phyloP scores from a whole-genome alignment of 2,797 vertebrate genomes.

The Enteromius trimaculatus region DNA sequence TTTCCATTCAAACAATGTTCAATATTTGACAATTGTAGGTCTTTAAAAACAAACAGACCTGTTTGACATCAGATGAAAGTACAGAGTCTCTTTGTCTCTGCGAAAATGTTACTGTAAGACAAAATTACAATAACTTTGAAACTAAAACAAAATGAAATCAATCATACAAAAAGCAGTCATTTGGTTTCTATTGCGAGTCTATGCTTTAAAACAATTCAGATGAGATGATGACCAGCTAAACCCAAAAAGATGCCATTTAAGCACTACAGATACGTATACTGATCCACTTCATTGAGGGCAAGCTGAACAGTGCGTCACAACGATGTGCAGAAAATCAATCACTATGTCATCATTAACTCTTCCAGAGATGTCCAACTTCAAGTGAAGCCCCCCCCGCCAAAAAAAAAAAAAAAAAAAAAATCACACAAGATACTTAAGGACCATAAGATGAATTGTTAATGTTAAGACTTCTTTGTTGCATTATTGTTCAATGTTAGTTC shows the following conservation, averaged over 20 bases:
- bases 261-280: slow-evolving; percentile 8
- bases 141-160: neutral
- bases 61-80: slow-evolving; percentile 30
- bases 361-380: neutral
- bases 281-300: slow-evolving; percentile 4
- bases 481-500: slow-evolving; percentile 11
- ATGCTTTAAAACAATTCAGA: slow-evolving; percentile 28
- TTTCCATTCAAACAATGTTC: slow-evolving; percentile 46
- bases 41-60: slow-evolving; percentile 27
- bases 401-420: neutral
- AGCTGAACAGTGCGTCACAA: slow-evolving; percentile 13
- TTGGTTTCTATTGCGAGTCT: slow-evolving; percentile 33
- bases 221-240: slow-evolving; percentile 30
- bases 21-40: slow-evolving; percentile 31
- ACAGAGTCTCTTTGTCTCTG: neutral
- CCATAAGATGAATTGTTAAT: neutral
- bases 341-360: neutral
- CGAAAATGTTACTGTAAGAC: slow-evolving; percentile 20
- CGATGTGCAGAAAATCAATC: slow-evolving; percentile 25
- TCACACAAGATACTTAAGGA: neutral
- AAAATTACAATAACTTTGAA: slow-evolving; percentile 27
- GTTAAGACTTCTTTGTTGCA: slow-evolving; percentile 4
- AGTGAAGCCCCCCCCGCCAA: neutral
- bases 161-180: slow-evolving; percentile 28
- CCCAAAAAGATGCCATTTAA: slow-evolving; percentile 25